Percentiles rank a stretch among this genome's conserved stretches.
Conservation (phyloP, 2,888 invertebrate genomes). For the Zootermopsis nevadensis region DNA sequence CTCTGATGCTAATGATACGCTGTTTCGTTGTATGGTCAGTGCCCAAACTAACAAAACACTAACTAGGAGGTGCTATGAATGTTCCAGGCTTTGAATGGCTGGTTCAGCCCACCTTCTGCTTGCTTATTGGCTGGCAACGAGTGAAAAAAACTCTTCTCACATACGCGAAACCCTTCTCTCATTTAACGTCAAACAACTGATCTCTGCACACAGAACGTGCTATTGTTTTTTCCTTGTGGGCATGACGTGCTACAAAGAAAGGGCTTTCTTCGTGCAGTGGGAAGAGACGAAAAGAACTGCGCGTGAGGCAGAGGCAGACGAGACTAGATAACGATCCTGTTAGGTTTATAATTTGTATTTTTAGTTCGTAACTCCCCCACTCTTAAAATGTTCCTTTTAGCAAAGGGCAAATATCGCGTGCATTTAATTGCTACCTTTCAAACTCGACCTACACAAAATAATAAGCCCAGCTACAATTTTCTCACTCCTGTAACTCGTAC, state of each 20-base stretch:
- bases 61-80: not conserved
- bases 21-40: too few species aligned
- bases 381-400: not conserved
- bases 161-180: too few species aligned
- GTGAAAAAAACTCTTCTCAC: not conserved
- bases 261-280: too few species aligned
- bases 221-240: not conserved
- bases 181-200: not conserved
- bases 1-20: too few species aligned
- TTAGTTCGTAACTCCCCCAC: too few species aligned
- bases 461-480: too few species aligned
- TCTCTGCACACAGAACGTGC: not conserved
- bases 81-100: not conserved
- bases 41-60: not conserved
- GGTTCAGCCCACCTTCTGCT: not conserved
- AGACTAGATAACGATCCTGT: not conserved
- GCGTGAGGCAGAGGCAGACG: not conserved
- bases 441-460: not conserved
- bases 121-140: not conserved
- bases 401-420: not conserved
- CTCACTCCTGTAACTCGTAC: too few species aligned
- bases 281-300: too few species aligned
- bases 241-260: too few species aligned
- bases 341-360: too few species aligned
- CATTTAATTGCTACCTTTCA: slow-evolving; percentile 15